Evolutionary conservation across 2,113 vertebrate genomes (phyloP).

Genomic region (Nicator chloris): DNA sequence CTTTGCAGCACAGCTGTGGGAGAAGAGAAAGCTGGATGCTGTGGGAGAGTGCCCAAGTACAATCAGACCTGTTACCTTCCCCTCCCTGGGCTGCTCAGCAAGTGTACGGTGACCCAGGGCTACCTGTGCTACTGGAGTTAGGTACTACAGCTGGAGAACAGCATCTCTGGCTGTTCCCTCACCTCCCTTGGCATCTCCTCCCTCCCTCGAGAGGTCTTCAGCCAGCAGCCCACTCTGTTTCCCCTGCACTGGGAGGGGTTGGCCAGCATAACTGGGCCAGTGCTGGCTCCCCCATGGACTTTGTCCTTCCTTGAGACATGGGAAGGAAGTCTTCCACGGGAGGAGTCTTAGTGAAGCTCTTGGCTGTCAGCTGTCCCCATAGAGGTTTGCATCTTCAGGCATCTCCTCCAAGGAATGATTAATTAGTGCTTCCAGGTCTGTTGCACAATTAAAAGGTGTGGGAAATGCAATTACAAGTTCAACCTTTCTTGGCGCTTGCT

Average conservation of each 20-base stretch:
- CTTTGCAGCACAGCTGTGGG: background rate
- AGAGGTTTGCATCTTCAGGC: background rate
- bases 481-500: constrained; percentile 66
- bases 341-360: background rate
- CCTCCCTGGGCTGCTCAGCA: background rate
- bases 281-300: fast-evolving
- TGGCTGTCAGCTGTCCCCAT: background rate
- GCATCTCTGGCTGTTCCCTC: background rate
- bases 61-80: no score
- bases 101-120: fast-evolving
- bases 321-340: background rate
- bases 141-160: fast-evolving
- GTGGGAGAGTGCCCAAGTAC: background rate
- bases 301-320: fast-evolving
- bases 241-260: background rate
- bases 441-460: constrained; percentile 35
- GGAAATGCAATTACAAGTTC: constrained; percentile 32
- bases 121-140: background rate
- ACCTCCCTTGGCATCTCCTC: background rate
- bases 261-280: background rate
- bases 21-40: fast-evolving
- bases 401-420: constrained; percentile 15
- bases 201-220: background rate
- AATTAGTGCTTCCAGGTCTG: constrained; percentile 53
- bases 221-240: background rate